phyloP scores from a whole-genome alignment of 2,113 vertebrate genomes.

The Neotoma lepida region DNA sequence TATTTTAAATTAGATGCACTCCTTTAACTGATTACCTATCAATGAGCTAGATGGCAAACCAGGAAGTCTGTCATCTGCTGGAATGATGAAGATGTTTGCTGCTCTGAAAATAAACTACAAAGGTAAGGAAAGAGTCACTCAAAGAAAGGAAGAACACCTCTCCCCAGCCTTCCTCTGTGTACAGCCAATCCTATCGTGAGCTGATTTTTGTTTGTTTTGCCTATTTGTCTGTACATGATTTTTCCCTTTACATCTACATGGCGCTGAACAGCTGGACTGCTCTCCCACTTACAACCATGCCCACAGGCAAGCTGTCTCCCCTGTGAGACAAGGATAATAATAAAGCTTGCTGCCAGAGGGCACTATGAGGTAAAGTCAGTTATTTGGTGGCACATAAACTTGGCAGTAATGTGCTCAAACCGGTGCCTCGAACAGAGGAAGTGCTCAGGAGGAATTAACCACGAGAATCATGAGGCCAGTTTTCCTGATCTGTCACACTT shows the following conservation, averaged over 20 bases:
- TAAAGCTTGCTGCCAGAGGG: fast-evolving
- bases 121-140: neutral
- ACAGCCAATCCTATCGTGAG: neutral
- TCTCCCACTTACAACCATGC: too few species aligned
- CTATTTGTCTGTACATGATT: neutral
- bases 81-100: neutral
- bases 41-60: neutral
- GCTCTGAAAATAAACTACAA: neutral
- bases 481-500: neutral
- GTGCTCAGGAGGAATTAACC: neutral
- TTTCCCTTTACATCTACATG: neutral
- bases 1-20: conserved; percentile 76
- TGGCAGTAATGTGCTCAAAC: neutral
- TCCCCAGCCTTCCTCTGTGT: neutral
- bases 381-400: neutral
- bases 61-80: neutral
- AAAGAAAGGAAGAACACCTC: fast-evolving
- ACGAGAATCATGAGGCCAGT: neutral
- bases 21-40: conserved; percentile 11
- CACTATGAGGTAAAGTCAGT: too few species aligned
- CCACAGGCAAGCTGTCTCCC: neutral
- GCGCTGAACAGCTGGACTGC: neutral
- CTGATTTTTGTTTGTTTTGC: neutral
- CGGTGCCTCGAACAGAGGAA: neutral
- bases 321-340: neutral